Base-by-base conservation (phyloP, 2,797 vertebrate species). In the Myotis vivesi region DNA sequence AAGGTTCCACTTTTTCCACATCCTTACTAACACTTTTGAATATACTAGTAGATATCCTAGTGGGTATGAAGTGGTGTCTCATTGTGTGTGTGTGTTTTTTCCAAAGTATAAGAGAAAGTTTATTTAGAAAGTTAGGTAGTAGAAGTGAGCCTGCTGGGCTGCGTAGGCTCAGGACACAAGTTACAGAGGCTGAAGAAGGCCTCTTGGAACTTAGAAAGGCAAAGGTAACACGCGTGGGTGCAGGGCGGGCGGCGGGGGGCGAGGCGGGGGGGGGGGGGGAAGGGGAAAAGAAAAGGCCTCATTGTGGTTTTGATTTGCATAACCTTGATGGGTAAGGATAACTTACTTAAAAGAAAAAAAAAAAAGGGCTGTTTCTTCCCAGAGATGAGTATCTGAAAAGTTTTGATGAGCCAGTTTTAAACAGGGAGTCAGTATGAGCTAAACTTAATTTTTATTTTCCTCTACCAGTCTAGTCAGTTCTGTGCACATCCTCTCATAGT, bases 301-400 rank as follows among this genome's bases (percentile, higher is more conserved):
- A 59, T 28, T 76, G 57, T 96, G 68, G 59, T 81, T 95, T 96
- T 88, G 55, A 79, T 95, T 91, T 96, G 59, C 62, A 79, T 87
- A 59, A 83, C 36, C 38, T 28, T 82, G 75, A 76, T 87, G 80
- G 30, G 28, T 86, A 76, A 94, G 53, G 33, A 6, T 83, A 41
- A 87, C 33, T 91, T 85, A 77, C 73, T 88, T 83, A 94, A 93
- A 93, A 90, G 38, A 44, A 79, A 69, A 36, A 41, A 77, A 28
- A 55, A 73, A 92, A 81, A 86, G 68, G 11, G 2, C 22, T 90
- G 4, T 72, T 51, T 75, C 30, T 81, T 68, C 23, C 36, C 25
- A 73, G 33, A 92, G 71, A 72, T 89, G 69, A 93, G 53, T 88
- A 46, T 22, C 38, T 82, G 33, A 68, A 68, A 68, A 68, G n/a